Base-by-base conservation (phyloP, 2,797 vertebrate genomes). In the Varecia variegata region DNA sequence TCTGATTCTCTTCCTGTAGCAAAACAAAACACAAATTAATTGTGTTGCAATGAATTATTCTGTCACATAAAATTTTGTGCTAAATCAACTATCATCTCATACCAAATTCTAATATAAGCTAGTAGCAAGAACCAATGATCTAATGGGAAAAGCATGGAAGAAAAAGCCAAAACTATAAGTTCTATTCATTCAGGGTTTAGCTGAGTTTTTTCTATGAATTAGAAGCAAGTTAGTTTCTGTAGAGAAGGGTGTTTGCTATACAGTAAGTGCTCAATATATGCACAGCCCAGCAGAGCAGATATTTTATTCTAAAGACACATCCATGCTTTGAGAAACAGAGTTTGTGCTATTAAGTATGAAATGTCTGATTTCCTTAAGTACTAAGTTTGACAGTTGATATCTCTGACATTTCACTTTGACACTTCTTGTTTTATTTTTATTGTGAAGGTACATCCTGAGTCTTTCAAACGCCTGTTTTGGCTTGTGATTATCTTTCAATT, bases 11-110 rank as follows among this genome's bases (percentile, higher is more conserved):
- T 90, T 88, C 73, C 38, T 79, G 56, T 15, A 70, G 74, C 47
- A 77, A 94, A 88, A 90, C 82, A 95, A 81, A 96, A 74, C 77
- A 74, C 79, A 91, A 86, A 94, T 95, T 84, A 89, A 62, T 83
- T 25, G 50, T 56, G 95, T 40, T 54, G 91, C 83, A 43, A 65
- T 88, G 71, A 87, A 88, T 92, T 95, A 79, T 76, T 58, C 92
- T 89, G 92, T 56, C 95, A 70, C 92, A 74, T 62, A 93, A 82
- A 73, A 74, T 85, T 90, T 82, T 82, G 77, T 76, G 86, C 93
- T 79, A 79, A 88, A 91, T 97, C 96, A 85, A 88, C 54, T 74
- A 74, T 47, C 68, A 40, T 93, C 86, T 93, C 23, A 32, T n/a
- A 82, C 56, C 67, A 93, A 84, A 90, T 40, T 77, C 40, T 88